Percentiles rank a stretch among this genome's conserved stretches.
Evolutionary conservation across 2,888 invertebrate genomes (phyloP).

Genomic region (Spisula subtruncata): DNA sequence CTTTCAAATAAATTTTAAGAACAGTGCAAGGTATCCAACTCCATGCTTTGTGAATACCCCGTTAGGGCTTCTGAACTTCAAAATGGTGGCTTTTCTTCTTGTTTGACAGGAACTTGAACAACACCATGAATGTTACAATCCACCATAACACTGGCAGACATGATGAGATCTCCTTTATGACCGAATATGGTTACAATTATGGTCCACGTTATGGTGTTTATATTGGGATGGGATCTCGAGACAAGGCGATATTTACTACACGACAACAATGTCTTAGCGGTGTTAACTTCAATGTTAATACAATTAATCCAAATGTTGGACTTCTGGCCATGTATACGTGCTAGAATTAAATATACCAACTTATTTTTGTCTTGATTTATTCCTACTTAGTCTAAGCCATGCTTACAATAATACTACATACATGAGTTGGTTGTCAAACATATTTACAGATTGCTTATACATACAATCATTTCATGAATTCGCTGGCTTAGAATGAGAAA

Average conservation of each 20-base stretch:
- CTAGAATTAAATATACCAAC: background rate
- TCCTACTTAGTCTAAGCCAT: too few relatives aligned
- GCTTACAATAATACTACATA: too few relatives aligned
- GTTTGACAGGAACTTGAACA: background rate
- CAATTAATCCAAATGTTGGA: conserved; percentile 4
- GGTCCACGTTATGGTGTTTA: conserved; percentile 21
- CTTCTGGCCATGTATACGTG: background rate
- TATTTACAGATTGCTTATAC: too few relatives aligned
- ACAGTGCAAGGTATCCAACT: too few relatives aligned
- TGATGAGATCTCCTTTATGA: background rate
- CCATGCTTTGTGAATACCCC: too few relatives aligned
- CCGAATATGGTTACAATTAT: conserved; percentile 18
- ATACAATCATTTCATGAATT: too few relatives aligned
- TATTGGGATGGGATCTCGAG: conserved; percentile 24
- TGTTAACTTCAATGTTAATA: conserved; percentile 27
- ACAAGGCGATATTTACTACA: conserved; percentile 15
- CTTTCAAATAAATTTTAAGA: too few relatives aligned
- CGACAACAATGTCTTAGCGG: conserved; percentile 36
- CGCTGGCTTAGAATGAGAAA: too few relatives aligned
- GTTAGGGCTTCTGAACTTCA: background rate
- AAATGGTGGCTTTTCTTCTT: background rate
- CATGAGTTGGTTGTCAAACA: too few relatives aligned
- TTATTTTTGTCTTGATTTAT: background rate
- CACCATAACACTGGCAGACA: background rate
- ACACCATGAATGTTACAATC: background rate